These are phyloP conservation scores for Lemur catta DNA, from an alignment of 2,797 vertebrate genomes.

Conservation along the genomic window DNA sequence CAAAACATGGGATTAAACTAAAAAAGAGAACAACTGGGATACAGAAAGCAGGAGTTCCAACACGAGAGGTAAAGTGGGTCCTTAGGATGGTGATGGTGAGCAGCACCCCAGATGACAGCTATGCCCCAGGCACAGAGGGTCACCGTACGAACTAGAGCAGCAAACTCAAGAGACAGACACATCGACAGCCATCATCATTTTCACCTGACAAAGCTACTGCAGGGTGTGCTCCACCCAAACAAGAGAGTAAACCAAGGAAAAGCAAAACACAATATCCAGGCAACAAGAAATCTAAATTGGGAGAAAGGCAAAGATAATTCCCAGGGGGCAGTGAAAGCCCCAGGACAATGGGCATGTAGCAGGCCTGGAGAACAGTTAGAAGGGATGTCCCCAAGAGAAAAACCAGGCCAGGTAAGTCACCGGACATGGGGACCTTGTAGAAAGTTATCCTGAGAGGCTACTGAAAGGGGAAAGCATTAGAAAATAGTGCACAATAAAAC, in stretches of 20 bases:
- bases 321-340: background rate
- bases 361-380: background rate
- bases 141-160: background rate
- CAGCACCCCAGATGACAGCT: background rate
- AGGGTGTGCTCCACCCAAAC: background rate
- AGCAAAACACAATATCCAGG: background rate
- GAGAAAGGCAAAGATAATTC: background rate
- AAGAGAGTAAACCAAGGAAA: background rate
- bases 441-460: background rate
- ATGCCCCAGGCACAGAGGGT: background rate
- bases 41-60: background rate
- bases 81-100: background rate
- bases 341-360: fast-evolving
- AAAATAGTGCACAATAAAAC: background rate
- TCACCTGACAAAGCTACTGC: background rate
- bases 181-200: fast-evolving
- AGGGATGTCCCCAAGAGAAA: background rate
- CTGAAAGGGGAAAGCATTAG: too few relatives aligned
- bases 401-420: background rate
- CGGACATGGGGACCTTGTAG: background rate
- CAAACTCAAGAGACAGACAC: too few relatives aligned
- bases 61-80: background rate
- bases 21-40: background rate
- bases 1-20: background rate
- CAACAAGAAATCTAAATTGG: background rate